These are phyloP conservation scores for Ochlodes sylvanus DNA, from an alignment of 2,888 invertebrate species.

Conservation along the genomic window DNA sequence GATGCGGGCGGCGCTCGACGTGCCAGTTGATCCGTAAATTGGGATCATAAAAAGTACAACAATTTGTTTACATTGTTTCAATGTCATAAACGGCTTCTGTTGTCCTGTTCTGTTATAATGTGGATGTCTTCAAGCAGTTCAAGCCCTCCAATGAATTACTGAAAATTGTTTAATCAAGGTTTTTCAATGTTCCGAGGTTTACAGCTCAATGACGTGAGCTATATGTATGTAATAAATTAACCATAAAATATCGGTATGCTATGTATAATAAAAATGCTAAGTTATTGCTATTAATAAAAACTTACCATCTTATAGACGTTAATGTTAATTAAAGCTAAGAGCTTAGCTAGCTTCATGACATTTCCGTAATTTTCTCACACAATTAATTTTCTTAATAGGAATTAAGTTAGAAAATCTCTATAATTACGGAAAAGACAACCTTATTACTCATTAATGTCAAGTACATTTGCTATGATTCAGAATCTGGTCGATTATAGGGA, in stretches of 20 bases:
- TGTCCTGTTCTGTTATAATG: no score
- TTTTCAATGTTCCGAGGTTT: no score
- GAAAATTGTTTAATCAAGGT: no score
- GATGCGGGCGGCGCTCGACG: not conserved
- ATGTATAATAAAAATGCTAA: no score
- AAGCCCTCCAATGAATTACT: no score
- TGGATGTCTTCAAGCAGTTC: no score
- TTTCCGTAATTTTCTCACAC: conserved; percentile 12
- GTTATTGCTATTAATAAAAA: no score
- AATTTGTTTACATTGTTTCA: not conserved
- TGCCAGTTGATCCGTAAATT: not conserved
- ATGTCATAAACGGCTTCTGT: no score
- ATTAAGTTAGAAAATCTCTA: not conserved
- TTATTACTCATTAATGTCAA: not conserved
- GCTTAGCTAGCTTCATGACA: not conserved
- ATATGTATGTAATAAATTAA: no score
- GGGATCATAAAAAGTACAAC: not conserved
- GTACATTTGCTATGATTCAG: not conserved
- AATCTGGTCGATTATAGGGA: not conserved
- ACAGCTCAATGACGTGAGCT: no score
- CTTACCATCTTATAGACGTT: no score
- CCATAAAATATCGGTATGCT: no score
- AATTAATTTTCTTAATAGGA: not conserved
- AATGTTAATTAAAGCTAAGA: not conserved
- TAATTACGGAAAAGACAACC: not conserved